Evolutionary conservation across 2,888 invertebrate species (phyloP), one percentile per base, ranked within the genome.

Genomic region (Noctua janthina): DNA sequence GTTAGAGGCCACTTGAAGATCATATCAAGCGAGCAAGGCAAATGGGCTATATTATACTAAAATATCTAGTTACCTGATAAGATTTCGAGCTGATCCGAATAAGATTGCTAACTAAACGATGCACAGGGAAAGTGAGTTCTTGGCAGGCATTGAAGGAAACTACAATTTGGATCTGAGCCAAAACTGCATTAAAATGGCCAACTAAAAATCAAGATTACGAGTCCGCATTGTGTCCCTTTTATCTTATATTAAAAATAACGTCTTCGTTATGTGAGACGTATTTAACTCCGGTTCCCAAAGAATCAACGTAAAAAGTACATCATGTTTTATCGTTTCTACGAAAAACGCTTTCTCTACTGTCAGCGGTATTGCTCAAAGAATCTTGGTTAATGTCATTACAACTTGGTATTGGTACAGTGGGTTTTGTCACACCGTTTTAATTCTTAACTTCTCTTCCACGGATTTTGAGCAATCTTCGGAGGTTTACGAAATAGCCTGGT

Each of bases 341-440:
- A 96, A 96, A 93, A 92, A 91, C 91, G 95, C 96, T 96, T 96
- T 96, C 96, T 94, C 95, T 91, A 87, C 92, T 90, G 92, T 90
- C 94, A 92, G 92, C 92, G 89, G 89, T 85, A 70, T 88, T 85
- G 88, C 90, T 93, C 93, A 93, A 94, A 93, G 93, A 78, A 72
- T 74, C 88, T 91, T 90, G 91, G 86, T 91, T 92, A 91, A 92
- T 90, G 91, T 91, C 90, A 91, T 90, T 91, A 90, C 83, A 69
- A 74, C 78, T 79, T 35, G 84, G 78, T 90, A 85, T 92, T 91
- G 90, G 89, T 91, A 90, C 89, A 90, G 87, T 87, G 88, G 79
- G 88, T 90, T 85, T 88, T 90, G 91, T 88, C 89, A 91, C 88
- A 89, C 85, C 82, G 74, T 89, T 88, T 90, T 86, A 89, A 87